These are phyloP conservation scores for Ophthalmolycus amberensis DNA, from an alignment of 2,113 vertebrate species.

Conservation along the genomic window DNA sequence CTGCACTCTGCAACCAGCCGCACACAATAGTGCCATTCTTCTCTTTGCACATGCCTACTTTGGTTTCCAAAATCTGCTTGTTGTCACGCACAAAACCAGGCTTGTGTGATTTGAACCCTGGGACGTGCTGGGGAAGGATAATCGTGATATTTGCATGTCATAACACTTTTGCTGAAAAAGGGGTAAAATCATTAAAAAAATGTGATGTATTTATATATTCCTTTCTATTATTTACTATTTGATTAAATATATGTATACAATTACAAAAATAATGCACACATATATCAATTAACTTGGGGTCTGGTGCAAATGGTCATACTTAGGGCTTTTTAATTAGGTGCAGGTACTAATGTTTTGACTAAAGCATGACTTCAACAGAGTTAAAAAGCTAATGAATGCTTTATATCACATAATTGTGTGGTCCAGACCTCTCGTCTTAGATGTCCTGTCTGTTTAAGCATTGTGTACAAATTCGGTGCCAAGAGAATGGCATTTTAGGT, in stretches of 20 bases:
- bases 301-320: neutral
- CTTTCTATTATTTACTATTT: neutral
- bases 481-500: neutral
- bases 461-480: neutral
- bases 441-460: neutral
- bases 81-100: conserved; percentile 65
- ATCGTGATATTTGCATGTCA: conserved; percentile 54
- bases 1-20: conserved; percentile 68
- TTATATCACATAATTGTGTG: neutral
- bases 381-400: neutral
- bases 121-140: conserved; percentile 49
- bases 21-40: conserved; percentile 77
- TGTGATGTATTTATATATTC: neutral
- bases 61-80: conserved; percentile 63
- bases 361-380: neutral
- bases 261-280: neutral
- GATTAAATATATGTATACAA: neutral
- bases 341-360: neutral
- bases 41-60: conserved; percentile 67
- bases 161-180: conserved; percentile 36
- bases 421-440: neutral
- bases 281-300: neutral
- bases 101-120: conserved; percentile 47
- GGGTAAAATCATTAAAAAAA: conserved; percentile 14
- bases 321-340: neutral